Evolutionary conservation across 2,888 invertebrate genomes (phyloP).

Genomic region (Ptilodon capucinus): DNA sequence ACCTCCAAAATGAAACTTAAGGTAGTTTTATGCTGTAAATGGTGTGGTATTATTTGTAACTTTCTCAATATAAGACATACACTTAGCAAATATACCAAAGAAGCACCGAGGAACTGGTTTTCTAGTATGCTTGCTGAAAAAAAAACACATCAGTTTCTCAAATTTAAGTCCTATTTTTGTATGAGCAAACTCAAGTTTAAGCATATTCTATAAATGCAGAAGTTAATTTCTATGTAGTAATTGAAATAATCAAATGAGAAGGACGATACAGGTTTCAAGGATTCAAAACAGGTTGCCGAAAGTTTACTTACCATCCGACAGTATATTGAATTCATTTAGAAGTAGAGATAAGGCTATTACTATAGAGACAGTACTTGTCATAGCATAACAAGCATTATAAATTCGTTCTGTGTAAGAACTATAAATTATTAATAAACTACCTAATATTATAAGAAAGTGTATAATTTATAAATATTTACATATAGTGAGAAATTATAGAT

Average conservation of each 20-base stretch:
- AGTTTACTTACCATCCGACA: slow-evolving; percentile 39
- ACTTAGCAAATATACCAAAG: slow-evolving; percentile 45
- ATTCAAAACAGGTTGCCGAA: too few relatives aligned
- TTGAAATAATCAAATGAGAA: background rate
- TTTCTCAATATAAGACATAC: slow-evolving; percentile 42
- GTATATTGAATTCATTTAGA: slow-evolving; percentile 41
- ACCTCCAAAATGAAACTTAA: slow-evolving; percentile 45
- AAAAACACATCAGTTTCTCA: background rate
- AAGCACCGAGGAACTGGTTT: slow-evolving; percentile 42
- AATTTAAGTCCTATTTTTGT: too few relatives aligned
- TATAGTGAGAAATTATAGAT: too few relatives aligned
- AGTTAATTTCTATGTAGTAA: too few relatives aligned
- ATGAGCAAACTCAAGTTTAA: too few relatives aligned
- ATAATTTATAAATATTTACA: too few relatives aligned
- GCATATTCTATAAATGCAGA: too few relatives aligned
- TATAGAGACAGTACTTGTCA: slow-evolving; percentile 42
- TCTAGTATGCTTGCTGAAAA: slow-evolving; percentile 40
- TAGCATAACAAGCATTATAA: slow-evolving; percentile 25
- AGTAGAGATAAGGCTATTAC: slow-evolving; percentile 42
- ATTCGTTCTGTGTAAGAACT: too few relatives aligned
- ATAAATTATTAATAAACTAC: too few relatives aligned
- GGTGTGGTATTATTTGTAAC: slow-evolving; percentile 33
- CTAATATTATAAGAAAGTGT: too few relatives aligned
- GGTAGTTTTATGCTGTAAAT: slow-evolving; percentile 14
- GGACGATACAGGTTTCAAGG: background rate